Base-by-base conservation (phyloP, 1,140 invertebrate genomes). In the Drosophila sulfurigaster region DNA sequence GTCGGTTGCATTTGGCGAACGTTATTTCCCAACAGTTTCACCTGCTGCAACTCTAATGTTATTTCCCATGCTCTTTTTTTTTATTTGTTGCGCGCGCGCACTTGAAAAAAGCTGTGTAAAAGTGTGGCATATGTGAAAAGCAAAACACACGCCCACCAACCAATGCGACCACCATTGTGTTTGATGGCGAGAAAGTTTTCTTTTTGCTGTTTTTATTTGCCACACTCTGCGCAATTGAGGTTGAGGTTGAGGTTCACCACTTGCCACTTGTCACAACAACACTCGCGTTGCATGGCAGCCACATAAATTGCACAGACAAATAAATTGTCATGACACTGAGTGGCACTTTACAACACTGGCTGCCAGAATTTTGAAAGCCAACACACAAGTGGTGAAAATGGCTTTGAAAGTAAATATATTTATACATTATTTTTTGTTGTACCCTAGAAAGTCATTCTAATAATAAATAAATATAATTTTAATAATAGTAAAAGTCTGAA, bases 111-210 rank as follows among this genome's bases (percentile, higher is more conserved):
- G 10, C 35, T 69, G 66, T 25, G 20, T 25, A 20, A 16, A 57
- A 45, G 25, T 75, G 71, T 75, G 75, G 51, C 69, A 69, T 60
- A 78, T 62, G 59, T 65, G 65, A 79, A 67, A 35, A 46, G 57
- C 15, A 13, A 66, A 32, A 32, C 32, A 32, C 81, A 82, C 81
- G 80, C 81, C 80, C 75, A 64, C 62, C 62, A 48, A 64, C 62
- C 62, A 48, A n/a, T 25, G 28, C 52, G 52, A 56, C 30, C 41
- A 51, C 54, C 38, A 77, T 82, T 81, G 77, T 74, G 77, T 74
- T 73, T 70, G 59, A 63, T 38, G 57, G 63, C 65, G 76, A 68
- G 81, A 82, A 82, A 83, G 81, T 82, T 82, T 25, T 5, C 32
- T 59, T 69, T 68, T 46, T 54, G 30, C 30, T 38, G 35, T 62